Evolutionary conservation across 92 coral and sea anemone species (phyloP).

Genomic region (Zoanthus sansibaricus): DNA sequence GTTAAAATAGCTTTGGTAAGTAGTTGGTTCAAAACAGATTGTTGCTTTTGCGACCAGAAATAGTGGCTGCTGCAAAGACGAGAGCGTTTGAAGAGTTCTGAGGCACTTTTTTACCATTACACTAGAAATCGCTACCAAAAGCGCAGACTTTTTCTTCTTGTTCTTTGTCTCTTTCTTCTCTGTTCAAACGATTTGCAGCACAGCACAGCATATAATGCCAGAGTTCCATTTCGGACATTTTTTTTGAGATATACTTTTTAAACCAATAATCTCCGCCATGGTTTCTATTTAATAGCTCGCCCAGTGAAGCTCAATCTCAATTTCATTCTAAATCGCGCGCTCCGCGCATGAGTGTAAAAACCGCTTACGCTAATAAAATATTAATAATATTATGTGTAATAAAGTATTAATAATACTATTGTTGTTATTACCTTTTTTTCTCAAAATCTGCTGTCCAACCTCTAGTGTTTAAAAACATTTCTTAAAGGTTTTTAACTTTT

Average conservation of each 20-base stretch:
- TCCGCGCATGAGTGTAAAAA: no score
- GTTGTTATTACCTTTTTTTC: no score
- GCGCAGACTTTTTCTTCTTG: constrained; percentile 15
- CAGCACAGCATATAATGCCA: constrained; percentile 21
- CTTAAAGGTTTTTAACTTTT: no score
- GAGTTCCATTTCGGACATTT: constrained; percentile 3
- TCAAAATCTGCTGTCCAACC: no score
- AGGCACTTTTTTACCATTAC: neutral
- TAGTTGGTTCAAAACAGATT: constrained; percentile 31
- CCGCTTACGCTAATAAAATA: no score
- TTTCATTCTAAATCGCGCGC: no score
- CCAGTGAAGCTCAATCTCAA: no score
- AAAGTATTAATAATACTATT: no score
- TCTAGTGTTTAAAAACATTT: no score
- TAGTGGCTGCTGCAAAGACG: constrained; percentile 41
- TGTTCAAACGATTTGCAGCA: constrained; percentile 28
- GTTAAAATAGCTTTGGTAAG: constrained; percentile 22
- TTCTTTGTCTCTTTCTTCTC: constrained; percentile 38
- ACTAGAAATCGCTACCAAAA: constrained; percentile 24
- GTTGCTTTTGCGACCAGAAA: constrained; percentile 39
- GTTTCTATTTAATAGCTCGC: neutral
- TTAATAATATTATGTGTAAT: no score
- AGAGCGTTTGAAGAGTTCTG: constrained; percentile 31
- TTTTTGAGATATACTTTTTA: neutral
- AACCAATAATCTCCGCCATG: neutral